Evolutionary conservation across 2,797 vertebrate genomes (phyloP), one percentile per base, ranked within the genome.

Genomic region (Glossophaga mutica): DNA sequence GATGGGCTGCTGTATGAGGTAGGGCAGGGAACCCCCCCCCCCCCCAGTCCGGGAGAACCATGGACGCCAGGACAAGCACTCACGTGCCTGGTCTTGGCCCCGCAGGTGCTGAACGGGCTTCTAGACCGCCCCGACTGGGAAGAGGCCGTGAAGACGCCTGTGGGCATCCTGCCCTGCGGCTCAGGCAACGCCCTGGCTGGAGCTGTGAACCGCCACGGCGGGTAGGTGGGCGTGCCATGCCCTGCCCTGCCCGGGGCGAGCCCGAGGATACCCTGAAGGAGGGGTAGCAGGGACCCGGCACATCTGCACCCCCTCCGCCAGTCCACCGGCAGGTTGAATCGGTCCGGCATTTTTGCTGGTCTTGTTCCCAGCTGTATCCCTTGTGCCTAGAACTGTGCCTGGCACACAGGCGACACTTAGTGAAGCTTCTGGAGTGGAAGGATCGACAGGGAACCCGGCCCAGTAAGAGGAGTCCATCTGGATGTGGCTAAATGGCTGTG

Each of bases 1-100:
- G 99, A 99, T 9, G 99, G 99, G 78, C 98, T 99, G 34, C 97
- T 99, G 90, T 99, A 99, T 77, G 99, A 99, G 99, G 99, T 99
- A 95, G 55, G 52, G 15, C 52, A 22, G 34, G 37, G n/a, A n/a
- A 76, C 62, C 21, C 7, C 3, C 52, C 52, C 52, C 24, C 22
- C 39, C 29, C 81, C 8, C 55, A 42, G 48, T n/a, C 24, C 9
- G 12, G 68, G 48, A 14, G 10, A 22, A 18, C 34, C 8, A 32
- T 0, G 6, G 79, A 59, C 50, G 24, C 22, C 34, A 0, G 52
- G 37, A 42, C 9, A 34, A 48, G 76, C 11, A 32, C 48, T 19
- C 29, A 37, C 46, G 29, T 44, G 46, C 71, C 24, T 29, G 78
- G 15, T 81, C 37, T 84, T 32, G 32, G 5, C 44, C 18, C 67